These are phyloP conservation scores for Papilio glaucus DNA, from an alignment of 1,140 invertebrate species.

Conservation along the genomic window DNA sequence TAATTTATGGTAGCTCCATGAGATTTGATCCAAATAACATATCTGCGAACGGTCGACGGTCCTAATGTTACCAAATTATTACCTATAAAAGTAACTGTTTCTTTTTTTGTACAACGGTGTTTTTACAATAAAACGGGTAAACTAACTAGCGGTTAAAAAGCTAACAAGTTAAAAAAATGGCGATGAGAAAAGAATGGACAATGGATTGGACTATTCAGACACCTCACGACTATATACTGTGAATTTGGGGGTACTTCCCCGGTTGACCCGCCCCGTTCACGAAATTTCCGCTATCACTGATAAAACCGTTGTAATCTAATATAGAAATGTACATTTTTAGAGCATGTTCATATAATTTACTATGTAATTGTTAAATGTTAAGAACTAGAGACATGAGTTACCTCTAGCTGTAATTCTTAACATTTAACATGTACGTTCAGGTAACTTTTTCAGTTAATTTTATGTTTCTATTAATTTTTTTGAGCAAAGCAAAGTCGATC, in stretches of 20 bases:
- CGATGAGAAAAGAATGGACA: not conserved
- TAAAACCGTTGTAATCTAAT: not conserved
- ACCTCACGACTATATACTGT: not conserved
- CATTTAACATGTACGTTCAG: no score
- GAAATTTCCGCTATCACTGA: not conserved
- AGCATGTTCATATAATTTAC: not conserved
- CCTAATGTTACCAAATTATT: slow-evolving; percentile 26
- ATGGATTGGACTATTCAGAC: no score
- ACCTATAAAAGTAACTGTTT: slow-evolving; percentile 9
- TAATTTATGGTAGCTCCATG: slow-evolving; percentile 16
- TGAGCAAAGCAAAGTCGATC: slow-evolving; percentile 28
- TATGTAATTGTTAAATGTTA: no score
- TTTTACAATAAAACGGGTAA: not conserved
- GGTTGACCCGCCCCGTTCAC: no score
- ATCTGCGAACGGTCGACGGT: not conserved
- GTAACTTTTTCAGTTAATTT: no score
- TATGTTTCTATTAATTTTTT: no score
- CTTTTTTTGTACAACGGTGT: not conserved
- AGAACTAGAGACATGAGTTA: no score
- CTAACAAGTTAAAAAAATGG: not conserved
- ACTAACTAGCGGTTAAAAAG: not conserved
- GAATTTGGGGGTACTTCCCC: not conserved
- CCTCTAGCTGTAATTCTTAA: no score
- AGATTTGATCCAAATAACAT: slow-evolving; percentile 9
- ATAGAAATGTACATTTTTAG: not conserved